phyloP scores from a whole-genome alignment of 2,888 invertebrate genomes.

The Nephrocerus scutellatus region DNA sequence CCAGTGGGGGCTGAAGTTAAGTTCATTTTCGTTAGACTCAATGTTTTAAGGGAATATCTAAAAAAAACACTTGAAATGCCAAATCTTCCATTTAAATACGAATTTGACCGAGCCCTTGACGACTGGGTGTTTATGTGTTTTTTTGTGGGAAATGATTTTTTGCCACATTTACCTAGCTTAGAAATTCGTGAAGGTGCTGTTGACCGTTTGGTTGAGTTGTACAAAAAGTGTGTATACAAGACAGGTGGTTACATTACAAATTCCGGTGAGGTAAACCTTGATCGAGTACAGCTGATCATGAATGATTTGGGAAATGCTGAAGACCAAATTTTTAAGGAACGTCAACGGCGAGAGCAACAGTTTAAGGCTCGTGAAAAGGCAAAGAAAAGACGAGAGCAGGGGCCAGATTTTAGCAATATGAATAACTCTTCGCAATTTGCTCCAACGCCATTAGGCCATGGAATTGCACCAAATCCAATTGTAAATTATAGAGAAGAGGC shows the following conservation, averaged over 20 bases:
- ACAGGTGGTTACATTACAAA: constrained; percentile 94
- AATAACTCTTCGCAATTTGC: constrained; percentile 68
- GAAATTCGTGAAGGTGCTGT: constrained; percentile 97
- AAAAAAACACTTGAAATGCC: constrained; percentile 84
- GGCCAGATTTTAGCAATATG: constrained; percentile 58
- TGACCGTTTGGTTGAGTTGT: constrained; percentile 83
- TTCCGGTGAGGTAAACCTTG: constrained; percentile 87
- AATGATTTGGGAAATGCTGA: constrained; percentile 87
- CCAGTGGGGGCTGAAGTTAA: constrained; percentile 68
- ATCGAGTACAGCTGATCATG: constrained; percentile 92
- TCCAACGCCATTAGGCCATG: constrained; percentile 59
- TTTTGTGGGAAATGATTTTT: constrained; percentile 98
- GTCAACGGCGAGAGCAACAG: constrained; percentile 78
- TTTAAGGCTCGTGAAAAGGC: constrained; percentile 74
- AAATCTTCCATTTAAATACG: constrained; percentile 86
- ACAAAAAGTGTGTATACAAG: constrained; percentile 89
- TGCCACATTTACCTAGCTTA: constrained; percentile 94
- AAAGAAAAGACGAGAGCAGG: constrained; percentile 54
- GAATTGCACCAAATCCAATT: constrained; percentile 51
- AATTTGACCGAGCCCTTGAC: constrained; percentile 91
- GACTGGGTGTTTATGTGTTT: constrained; percentile 99
- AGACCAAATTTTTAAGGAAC: constrained; percentile 92
- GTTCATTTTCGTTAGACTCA: constrained; percentile 90
- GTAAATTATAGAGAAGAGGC: constrained; percentile 71
- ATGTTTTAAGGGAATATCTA: constrained; percentile 88